These are phyloP conservation scores for Cyclura pinguis DNA, from an alignment of 2,797 vertebrate genomes.

Conservation along the genomic window DNA sequence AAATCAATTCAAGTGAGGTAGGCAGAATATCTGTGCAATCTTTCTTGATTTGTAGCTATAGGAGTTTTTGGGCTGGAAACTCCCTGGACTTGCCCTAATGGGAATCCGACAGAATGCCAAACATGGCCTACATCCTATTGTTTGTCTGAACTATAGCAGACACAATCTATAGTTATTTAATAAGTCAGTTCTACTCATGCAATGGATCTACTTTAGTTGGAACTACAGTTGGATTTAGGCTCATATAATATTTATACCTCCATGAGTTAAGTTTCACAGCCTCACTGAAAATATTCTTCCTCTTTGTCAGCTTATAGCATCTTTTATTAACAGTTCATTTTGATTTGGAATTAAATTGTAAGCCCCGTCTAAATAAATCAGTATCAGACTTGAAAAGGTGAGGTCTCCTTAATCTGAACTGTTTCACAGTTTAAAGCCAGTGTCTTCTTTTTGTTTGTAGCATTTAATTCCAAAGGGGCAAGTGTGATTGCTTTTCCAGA, in stretches of 20 bases:
- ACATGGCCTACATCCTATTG: too few relatives aligned
- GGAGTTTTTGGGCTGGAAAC: background rate
- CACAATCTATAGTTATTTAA: too few relatives aligned
- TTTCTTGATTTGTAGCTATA: background rate
- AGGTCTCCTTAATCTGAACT: slow-evolving; percentile 75
- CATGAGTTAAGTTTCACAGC: background rate
- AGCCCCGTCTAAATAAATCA: slow-evolving; percentile 83
- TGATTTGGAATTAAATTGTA: slow-evolving; percentile 82
- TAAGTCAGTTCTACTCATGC: too few relatives aligned
- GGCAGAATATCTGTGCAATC: background rate
- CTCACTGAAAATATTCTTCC: slow-evolving; percentile 6
- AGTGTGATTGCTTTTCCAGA: slow-evolving; percentile 64
- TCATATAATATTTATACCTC: background rate
- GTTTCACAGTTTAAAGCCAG: slow-evolving; percentile 78
- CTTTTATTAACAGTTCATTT: slow-evolving; percentile 81
- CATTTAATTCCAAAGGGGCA: slow-evolving; percentile 63
- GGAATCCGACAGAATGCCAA: too few relatives aligned
- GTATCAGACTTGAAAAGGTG: slow-evolving; percentile 80
- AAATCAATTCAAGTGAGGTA: background rate
- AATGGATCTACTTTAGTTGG: too few relatives aligned
- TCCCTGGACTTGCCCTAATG: background rate
- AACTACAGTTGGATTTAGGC: too few relatives aligned
- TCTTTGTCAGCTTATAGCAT: slow-evolving; percentile 70
- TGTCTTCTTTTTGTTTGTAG: slow-evolving; percentile 47
- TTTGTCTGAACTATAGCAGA: too few relatives aligned